Conservation (phyloP, 2,113 vertebrate genomes). For the Hypocryptadius cinnamomeus region DNA sequence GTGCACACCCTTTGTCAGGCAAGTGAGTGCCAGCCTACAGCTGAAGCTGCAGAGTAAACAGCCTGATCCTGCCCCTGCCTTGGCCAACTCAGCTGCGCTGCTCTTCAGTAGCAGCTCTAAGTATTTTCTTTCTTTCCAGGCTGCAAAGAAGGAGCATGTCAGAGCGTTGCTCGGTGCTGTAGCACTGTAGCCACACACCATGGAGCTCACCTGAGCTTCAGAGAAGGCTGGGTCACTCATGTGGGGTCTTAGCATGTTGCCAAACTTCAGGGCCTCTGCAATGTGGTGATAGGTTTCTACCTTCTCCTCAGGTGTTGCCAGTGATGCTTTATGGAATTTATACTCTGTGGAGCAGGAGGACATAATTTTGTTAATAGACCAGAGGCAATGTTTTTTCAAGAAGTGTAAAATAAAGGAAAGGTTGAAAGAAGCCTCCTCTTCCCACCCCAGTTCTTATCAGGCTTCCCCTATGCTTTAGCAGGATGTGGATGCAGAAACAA, state of each 20-base stretch:
- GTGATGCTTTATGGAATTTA: constrained; percentile 46
- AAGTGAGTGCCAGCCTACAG: neutral
- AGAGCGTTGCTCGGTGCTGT: neutral
- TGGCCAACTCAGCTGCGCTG: neutral
- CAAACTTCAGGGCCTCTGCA: constrained; percentile 86
- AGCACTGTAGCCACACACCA: neutral
- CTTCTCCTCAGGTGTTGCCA: constrained; percentile 26
- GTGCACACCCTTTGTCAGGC: neutral
- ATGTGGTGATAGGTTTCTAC: constrained; percentile 76
- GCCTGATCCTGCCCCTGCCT: neutral
- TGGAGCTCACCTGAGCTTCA: neutral
- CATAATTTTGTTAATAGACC: neutral
- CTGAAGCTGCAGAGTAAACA: neutral
- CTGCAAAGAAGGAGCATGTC: neutral
- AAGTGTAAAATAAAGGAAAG: neutral
- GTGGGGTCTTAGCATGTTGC: constrained; percentile 68
- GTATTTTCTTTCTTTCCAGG: neutral
- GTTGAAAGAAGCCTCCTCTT: neutral
- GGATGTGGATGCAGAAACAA: neutral
- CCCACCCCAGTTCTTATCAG: neutral
- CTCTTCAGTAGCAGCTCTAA: neutral
- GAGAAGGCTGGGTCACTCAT: constrained; percentile 64
- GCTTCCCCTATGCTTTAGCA: neutral
- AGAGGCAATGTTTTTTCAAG: neutral
- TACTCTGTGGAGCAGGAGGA: constrained; percentile 66